Conservation (phyloP, 1,140 invertebrate species). For the Drosophila sturtevanti region DNA sequence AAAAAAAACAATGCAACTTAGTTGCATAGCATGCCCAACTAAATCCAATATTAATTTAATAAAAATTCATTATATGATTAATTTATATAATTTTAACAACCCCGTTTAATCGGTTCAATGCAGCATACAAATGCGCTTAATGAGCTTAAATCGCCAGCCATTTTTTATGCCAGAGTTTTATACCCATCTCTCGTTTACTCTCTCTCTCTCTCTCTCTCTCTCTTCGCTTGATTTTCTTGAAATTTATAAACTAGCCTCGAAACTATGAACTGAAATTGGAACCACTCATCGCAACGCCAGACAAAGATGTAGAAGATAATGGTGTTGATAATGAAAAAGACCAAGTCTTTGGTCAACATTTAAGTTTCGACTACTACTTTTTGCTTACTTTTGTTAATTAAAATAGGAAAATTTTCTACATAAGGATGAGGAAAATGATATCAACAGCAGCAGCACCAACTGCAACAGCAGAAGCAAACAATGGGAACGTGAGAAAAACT, state of each 20-base stretch:
- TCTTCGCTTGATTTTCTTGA: conserved; percentile 24
- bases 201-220: background rate
- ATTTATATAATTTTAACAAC: conserved; percentile 55
- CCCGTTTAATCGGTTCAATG: conserved; percentile 49
- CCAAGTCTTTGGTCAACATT: conserved; percentile 21
- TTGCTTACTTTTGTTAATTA: conserved; percentile 51
- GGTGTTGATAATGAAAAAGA: background rate
- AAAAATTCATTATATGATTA: conserved; percentile 65
- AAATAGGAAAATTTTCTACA: conserved; percentile 40
- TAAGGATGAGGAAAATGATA: background rate
- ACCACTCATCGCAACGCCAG: conserved; percentile 23
- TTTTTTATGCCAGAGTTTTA: conserved; percentile 13
- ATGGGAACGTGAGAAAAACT: conserved; percentile 28
- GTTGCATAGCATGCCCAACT: conserved; percentile 23
- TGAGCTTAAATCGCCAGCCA: conserved; percentile 42
- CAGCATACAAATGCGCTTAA: conserved; percentile 59
- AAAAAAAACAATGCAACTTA: conserved; percentile 14
- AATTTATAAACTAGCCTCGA: conserved; percentile 41
- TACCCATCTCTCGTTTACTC: too few species aligned
- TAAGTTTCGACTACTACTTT: conserved; percentile 7
- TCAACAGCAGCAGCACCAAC: background rate
- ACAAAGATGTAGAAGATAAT: background rate
- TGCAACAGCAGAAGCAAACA: conserved; percentile 33
- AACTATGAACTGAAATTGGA: conserved; percentile 1
- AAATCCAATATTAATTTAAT: conserved; percentile 76